A percentile compares a stretch with the other conserved stretches of the same genome.
phyloP scores from a whole-genome alignment of 2,113 vertebrate species.

The Ctenomys sociabilis region DNA sequence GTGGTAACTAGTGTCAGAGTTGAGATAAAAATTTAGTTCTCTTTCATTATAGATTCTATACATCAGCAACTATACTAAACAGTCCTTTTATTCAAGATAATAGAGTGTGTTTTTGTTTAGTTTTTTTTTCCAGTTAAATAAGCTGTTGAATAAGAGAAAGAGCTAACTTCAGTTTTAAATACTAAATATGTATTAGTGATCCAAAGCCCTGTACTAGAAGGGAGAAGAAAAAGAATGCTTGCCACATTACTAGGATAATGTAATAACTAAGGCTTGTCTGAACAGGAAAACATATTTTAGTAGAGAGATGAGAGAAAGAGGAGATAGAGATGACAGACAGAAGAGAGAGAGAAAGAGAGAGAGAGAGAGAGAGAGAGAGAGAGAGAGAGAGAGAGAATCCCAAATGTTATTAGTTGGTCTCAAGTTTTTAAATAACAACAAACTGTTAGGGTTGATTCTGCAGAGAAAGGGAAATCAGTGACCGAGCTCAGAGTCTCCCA shows the following conservation, averaged over 20 bases:
- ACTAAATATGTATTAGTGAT: slow-evolving; percentile 4
- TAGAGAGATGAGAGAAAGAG: neutral
- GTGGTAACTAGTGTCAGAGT: neutral
- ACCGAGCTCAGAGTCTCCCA: neutral
- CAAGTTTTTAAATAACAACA: neutral
- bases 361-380: no score
- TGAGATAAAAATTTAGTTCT: neutral
- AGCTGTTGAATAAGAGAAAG: neutral
- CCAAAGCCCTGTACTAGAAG: neutral
- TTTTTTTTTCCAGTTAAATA: neutral
- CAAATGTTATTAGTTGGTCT: neutral
- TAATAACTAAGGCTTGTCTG: neutral
- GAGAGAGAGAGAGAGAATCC: no score
- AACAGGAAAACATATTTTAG: neutral
- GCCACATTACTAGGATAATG: neutral
- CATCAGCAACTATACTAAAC: neutral
- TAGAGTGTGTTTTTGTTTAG: neutral
- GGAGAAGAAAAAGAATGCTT: neutral
- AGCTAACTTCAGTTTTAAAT: slow-evolving; percentile 28
- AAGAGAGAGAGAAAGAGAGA: no score
- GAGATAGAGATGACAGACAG: neutral
- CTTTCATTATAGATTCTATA: neutral
- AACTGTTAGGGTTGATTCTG: neutral
- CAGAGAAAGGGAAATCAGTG: neutral
- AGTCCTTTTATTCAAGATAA: neutral